A percentile compares a stretch with the other conserved stretches of the same genome.
These are phyloP conservation scores for Pseudonaja textilis DNA, from an alignment of 2,113 vertebrate genomes.

Conservation along the genomic window DNA sequence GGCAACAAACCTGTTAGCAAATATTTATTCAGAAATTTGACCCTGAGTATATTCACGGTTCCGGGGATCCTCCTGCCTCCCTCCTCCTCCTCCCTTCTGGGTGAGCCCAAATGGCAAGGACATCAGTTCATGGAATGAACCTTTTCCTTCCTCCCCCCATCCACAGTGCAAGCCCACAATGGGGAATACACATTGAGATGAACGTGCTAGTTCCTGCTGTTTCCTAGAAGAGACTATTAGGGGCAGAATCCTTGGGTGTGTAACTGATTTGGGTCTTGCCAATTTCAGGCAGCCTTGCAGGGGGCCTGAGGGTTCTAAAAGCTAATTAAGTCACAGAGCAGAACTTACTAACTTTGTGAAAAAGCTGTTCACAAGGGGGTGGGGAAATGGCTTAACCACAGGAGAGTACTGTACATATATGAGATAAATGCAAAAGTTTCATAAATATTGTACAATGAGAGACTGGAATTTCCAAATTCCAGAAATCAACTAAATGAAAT, in stretches of 20 bases:
- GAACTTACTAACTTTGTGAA: not conserved
- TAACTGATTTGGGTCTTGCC: not conserved
- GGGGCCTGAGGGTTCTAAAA: not conserved
- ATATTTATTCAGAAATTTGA: not conserved
- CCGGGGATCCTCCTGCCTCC: fast-evolving
- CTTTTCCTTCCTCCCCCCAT: not conserved
- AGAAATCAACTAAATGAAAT: not conserved
- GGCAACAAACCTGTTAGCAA: not conserved
- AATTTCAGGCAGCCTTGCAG: not conserved
- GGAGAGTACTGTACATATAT: not conserved
- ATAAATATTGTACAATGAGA: not conserved
- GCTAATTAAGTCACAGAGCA: not conserved
- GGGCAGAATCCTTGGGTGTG: not conserved
- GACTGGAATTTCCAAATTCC: not conserved
- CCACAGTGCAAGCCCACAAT: not conserved
- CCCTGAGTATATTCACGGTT: not conserved
- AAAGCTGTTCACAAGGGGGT: not conserved
- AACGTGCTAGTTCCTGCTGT: not conserved
- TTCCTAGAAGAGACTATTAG: not conserved
- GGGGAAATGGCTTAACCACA: not conserved
- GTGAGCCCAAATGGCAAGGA: not conserved
- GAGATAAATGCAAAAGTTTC: not conserved
- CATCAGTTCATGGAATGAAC: not conserved
- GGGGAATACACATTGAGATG: not conserved
- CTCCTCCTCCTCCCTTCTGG: too few relatives aligned